Base-by-base conservation (phyloP, 2,888 invertebrate species). In the Pycnomerus fuliginosus region DNA sequence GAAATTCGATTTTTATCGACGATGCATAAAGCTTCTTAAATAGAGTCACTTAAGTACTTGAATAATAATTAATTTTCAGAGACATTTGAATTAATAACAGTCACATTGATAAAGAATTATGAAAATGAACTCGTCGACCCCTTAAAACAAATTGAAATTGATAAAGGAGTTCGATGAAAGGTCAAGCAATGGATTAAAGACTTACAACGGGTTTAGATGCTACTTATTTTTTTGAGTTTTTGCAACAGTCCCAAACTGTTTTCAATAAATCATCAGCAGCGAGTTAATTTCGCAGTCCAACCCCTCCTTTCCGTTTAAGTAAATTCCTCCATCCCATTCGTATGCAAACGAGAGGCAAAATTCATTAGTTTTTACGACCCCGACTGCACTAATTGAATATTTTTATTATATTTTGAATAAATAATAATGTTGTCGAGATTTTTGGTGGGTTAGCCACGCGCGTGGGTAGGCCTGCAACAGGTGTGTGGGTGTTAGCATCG, bases 401-500 rank as follows among this genome's bases (percentile, higher is more conserved):
- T 24, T 27, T 20, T 20, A 7, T 4, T 20, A 20, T 7, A 20
- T 14, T 13, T 12, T 23, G 22, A 16, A 15, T 34, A 34, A 17
- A 37, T 28, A 37, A 28, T 36, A 27, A 36, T 27, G 16, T 27
- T 16, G 23, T 35, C 3, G 10, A 13, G 24, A 30, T 35, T 35
- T 34, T 38, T 30, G 30, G n/a, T n/a, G n/a, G n/a, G n/a, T 35
- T 8, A 8, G 25, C 8, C 4, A 17, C 8, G 2, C n/a, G 37
- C 27, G 41, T 41, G 35, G 41, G 41, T 35, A 17, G 36, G 15
- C 20, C 34, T 2, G 44, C 44, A 44, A 44, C 44, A 44, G 44
- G 44, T 44, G 44, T 44, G 44, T 44, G 44, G 44, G 44, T 44
- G 44, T 44, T 33, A 29, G 38, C 39, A 39, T 44, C 44, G 44